Base-by-base conservation (phyloP, 1,140 invertebrate genomes). In the Pectinophora gossypiella region DNA sequence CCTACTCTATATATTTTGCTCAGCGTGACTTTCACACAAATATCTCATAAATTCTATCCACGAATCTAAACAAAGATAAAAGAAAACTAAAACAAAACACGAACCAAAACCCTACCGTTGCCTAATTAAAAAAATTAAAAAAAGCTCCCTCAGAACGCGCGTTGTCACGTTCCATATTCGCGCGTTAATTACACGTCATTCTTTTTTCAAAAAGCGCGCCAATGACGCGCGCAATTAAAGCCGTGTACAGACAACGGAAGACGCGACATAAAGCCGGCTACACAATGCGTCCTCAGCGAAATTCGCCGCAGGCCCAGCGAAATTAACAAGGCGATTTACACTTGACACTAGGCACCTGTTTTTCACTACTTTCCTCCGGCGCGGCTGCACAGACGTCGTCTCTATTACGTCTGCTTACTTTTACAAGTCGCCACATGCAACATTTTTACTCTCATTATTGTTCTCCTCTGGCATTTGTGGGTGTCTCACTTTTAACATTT, bases 321-420 rank as follows among this genome's bases (percentile, higher is more conserved):
- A 87, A 87, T 87, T 87, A 87, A 87, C 84, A 87, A 87, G 84
- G 78, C 78, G 81, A 87, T 87, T 87, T 87, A 85, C 81, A 81
- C 84, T 87, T 87, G 81, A 87, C 84, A 84, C 79, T 76, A 79
- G 76, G 68, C 72, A 72, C 61, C 71, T 80, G 76, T 86, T 86
- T 76, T 77, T 47, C 48, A 77, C 73, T 85, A 79, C 75, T 75
- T 76, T 76, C 65, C 65, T 51, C 69, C 63, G 56, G 56, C 59
- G 65, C 40, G 15, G 19, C 42, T 10, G 19, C 19, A 20, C 36
- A 16, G 13, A 15, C 7, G 2, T 16, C 15, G 16, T 18, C 7
- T 15, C 10, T 10, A 40, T 15, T 40, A 40, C 36, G 36, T 40
- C 16, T 15, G 7, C n/a, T 15, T 15, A 16, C 16, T 40, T 40